Evolutionary conservation across 2,113 vertebrate species (phyloP), one percentile per base, ranked within the genome.

Genomic region (Willisornis vidua): DNA sequence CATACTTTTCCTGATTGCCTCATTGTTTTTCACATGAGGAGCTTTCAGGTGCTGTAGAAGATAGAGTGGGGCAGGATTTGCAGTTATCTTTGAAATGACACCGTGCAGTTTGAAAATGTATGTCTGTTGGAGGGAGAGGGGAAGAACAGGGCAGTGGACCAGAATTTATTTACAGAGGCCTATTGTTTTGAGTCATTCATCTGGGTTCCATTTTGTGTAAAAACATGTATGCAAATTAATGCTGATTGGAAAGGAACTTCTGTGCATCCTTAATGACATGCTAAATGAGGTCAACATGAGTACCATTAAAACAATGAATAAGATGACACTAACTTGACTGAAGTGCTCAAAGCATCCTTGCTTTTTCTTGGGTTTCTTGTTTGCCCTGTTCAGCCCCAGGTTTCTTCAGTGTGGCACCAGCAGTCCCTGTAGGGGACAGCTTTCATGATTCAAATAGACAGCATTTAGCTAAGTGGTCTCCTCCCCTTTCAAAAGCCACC

Each of bases 201-300:
- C 46, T 66, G 15, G 5, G 20, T 65, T 89, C 39, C 18, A 33
- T 72, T 72, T 75, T 73, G 51, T 83, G 43, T 45, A 81, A 82
- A 89, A 93, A 81, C 41, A 67, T 35, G n/a, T 66, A 82, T 66
- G 82, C 66, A 95, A 94, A 96, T 93, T 45, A 89, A 85, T 67
- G 45, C 28, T 81, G 59, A 80, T 67, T 89, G 49, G 70, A 55
- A 77, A 65, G 51, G 41, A 75, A n/a, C 22, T 76, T 82, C 80
- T 67, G 54, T 28, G n/a, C 48, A 24, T 68, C 37, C 68, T 55
- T 0, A 1, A 31, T 62, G 37, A 52, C 26, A 25, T 4, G 18
- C 18, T 75, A 84, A 95, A 86, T 82, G 68, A 80, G 59, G 85
- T 77, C 78, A 88, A 71, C 9, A 11, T 10, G 46, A 89, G 41